Base-by-base conservation (phyloP, 2,113 vertebrate species). In the Porphyrio hochstetteri region DNA sequence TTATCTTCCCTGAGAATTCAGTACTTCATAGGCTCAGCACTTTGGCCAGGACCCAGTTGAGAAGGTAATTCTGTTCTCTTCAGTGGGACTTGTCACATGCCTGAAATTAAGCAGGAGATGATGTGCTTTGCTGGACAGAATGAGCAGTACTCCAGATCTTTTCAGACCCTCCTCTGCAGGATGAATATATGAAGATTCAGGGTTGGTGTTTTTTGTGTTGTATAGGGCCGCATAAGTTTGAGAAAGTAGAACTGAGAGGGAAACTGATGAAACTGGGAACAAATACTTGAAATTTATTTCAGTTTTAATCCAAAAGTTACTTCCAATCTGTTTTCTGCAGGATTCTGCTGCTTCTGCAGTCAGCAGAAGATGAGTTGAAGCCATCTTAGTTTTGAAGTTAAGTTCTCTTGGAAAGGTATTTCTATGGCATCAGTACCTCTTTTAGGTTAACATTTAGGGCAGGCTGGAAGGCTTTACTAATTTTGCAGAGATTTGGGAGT, bases 1-100 rank as follows among this genome's bases (percentile, higher is more conserved):
- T 85, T 94, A 88, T 86, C 88, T 88, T 92, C 55, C 61, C 28
- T 61, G 79, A 77, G 68, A 92, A 88, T 87, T 87, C 86, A 76
- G 6, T 86, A 83, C 42, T 90, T 77, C 50, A 33, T n/a, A 72
- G n/a, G 75, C 82, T 83, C 40, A 80, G 40, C 48, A 61, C 85
- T 86, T 92, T 85, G 82, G 48, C 69, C 29, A 76, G 31, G 61
- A 95, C 75, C 40, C 93, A 80, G 84, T 0, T 76, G 57, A 87
- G 27, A 33, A 79, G 57, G 40, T 79, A 93, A 88, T 85, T 86
- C 74, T 48, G 44, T 75, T 81, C 81, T 79, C 60, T 87, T 95
- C 65, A 60, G 63, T 42, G 25, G n/a, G 23, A 23, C 82, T 91
- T 87, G 38, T 64, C 50, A 68, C 53, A 53, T 72, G 50, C 57